Evolutionary conservation across 2,888 invertebrate genomes (phyloP), one percentile per base, ranked within the genome.

Genomic region (Agonopterix alstromeriana): DNA sequence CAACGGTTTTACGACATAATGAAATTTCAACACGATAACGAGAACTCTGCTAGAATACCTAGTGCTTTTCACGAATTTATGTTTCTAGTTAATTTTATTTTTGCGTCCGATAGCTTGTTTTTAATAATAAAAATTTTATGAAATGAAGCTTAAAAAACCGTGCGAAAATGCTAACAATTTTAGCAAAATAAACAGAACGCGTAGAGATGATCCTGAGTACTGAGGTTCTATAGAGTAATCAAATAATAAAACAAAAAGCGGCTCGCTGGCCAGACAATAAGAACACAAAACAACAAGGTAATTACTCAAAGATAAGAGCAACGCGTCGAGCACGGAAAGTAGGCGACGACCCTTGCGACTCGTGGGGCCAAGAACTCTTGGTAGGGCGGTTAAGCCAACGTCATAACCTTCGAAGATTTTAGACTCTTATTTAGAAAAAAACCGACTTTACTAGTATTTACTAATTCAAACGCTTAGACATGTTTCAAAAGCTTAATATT

Each of bases 281-380:
- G 70, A 67, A 61, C 58, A 75, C 69, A 73, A 73, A 78, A 78
- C 73, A 73, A 71, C 70, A 70, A 73, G 69, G 71, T 77, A 77
- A 78, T 79, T 42, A 79, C 73, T 77, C 73, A 79, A 73, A 78
- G 79, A 80, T 77, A 80, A 77, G 77, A 75, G 67, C 68, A 73
- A 69, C 71, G 70, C 72, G 72, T 70, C 67, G 65, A 63, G 68
- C 64, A 65, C 61, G 63, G 65, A 73, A 75, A 73, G 71, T 69
- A 66, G 61, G 64, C 70, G 66, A 64, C 70, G 66, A 71, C 67
- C 64, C 67, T 62, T 55, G 64, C 58, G 55, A 61, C 59, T 55
- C 56, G 55, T 57, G 48, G 61, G 58, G 53, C 57, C 51, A 51
- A 45, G 52, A 47, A 50, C 48, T 43, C 42, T 48, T 46, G 48